phyloP scores from a whole-genome alignment of 2,888 invertebrate species.

The Drosophila peninsularis region DNA sequence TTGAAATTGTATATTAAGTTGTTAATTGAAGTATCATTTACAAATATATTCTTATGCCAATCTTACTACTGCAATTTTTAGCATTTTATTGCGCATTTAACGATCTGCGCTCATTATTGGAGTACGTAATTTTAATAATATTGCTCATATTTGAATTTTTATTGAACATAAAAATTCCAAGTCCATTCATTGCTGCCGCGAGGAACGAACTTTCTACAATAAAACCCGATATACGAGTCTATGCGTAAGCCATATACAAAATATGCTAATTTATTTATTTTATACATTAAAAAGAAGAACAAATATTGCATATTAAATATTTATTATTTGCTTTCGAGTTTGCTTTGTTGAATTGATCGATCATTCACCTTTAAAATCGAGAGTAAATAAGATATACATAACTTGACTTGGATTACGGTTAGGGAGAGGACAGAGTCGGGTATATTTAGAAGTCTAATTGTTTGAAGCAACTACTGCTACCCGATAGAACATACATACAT shows the following conservation, averaged over 20 bases:
- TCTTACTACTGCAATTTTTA: not conserved
- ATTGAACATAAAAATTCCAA: constrained; percentile 14
- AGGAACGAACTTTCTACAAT: constrained; percentile 48
- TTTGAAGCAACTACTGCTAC: constrained; percentile 16
- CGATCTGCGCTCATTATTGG: not conserved
- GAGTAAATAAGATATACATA: constrained; percentile 10
- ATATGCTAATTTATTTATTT: constrained; percentile 36
- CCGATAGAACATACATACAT: not conserved
- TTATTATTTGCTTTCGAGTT: constrained; percentile 18
- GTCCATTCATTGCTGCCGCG: constrained; percentile 36
- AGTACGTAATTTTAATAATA: constrained; percentile 1
- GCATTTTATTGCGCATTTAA: constrained; percentile 12
- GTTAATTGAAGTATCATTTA: not conserved
- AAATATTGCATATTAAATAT: constrained; percentile 22
- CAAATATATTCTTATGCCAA: not conserved
- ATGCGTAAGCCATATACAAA: constrained; percentile 19
- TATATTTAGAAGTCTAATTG: not conserved
- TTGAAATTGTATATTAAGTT: not conserved
- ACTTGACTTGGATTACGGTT: not conserved
- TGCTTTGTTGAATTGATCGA: constrained; percentile 1
- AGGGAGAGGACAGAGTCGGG: not conserved
- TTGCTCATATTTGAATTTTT: constrained; percentile 15
- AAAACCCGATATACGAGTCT: constrained; percentile 47
- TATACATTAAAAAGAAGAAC: not conserved
- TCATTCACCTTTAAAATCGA: constrained; percentile 27